Evolutionary conservation across 2,113 vertebrate genomes (phyloP).

Genomic region (Menidia beryllina): DNA sequence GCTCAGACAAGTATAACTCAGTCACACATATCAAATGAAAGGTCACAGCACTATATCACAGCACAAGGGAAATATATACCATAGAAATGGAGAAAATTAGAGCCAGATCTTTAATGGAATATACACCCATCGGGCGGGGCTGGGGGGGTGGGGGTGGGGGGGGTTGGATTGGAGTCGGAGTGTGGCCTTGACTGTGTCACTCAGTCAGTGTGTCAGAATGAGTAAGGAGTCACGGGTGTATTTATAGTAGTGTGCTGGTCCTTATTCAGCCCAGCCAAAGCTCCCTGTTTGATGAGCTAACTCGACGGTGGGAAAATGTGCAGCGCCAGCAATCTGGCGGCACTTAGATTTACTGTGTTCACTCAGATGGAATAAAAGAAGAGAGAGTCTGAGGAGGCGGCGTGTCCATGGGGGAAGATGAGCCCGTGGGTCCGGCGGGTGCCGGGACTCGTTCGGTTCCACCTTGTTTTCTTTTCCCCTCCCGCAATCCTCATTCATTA

Average conservation of each 20-base stretch:
- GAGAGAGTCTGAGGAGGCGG: slow-evolving; percentile 40
- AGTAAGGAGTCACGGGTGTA: slow-evolving; percentile 47
- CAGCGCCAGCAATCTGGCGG: slow-evolving; percentile 72
- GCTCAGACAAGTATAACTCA: slow-evolving; percentile 69
- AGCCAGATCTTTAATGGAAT: slow-evolving; percentile 19
- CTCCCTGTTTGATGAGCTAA: slow-evolving; percentile 50
- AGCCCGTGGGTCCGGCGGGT: slow-evolving; percentile 32
- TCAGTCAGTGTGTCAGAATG: slow-evolving; percentile 66
- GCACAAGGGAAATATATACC: slow-evolving; percentile 35
- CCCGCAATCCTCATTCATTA: slow-evolving; percentile 45
- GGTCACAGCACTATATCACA: slow-evolving; percentile 63
- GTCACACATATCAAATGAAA: slow-evolving; percentile 65
- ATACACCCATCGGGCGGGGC: slow-evolving; percentile 13
- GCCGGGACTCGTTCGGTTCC: slow-evolving; percentile 61
- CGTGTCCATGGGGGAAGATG: slow-evolving; percentile 45
- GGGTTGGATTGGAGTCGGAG: no score
- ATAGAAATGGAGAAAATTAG: slow-evolving; percentile 58
- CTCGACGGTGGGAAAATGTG: slow-evolving; percentile 68
- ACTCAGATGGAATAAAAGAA: slow-evolving; percentile 76
- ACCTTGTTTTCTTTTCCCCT: slow-evolving; percentile 17
- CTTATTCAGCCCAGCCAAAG: slow-evolving; percentile 46
- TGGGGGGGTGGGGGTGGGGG: slow-evolving; percentile 13
- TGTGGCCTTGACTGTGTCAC: slow-evolving; percentile 53
- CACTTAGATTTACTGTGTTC: slow-evolving; percentile 81
- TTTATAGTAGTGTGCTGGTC: slow-evolving; percentile 56